A percentile compares a stretch with the other conserved stretches of the same genome.
These are phyloP conservation scores for Tenthredo notha DNA, from an alignment of 2,888 invertebrate species.

Conservation along the genomic window DNA sequence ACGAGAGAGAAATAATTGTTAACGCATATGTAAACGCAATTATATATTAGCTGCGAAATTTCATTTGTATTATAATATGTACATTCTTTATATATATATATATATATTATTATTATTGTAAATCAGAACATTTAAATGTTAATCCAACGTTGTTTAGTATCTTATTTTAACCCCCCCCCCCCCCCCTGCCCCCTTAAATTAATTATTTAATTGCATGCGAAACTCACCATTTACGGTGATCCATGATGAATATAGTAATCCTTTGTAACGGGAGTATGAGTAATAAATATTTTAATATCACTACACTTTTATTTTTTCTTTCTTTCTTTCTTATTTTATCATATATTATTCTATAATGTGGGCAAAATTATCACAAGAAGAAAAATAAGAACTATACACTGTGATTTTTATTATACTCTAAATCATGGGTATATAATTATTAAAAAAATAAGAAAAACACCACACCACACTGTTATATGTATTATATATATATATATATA, in stretches of 20 bases:
- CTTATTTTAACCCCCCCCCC: background rate
- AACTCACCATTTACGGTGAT: background rate
- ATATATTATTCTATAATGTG: too few species aligned
- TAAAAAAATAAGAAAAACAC: background rate
- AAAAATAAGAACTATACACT: background rate
- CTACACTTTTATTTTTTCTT: background rate
- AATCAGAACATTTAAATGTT: slow-evolving; percentile 69
- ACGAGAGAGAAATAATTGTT: background rate
- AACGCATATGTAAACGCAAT: background rate
- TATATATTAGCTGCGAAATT: slow-evolving; percentile 7
- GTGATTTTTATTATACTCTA: background rate
- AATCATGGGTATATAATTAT: background rate
- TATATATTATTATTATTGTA: slow-evolving; percentile 61
- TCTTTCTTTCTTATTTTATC: background rate
- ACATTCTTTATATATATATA: slow-evolving; percentile 66
- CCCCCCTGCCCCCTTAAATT: too few species aligned
- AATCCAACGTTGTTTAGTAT: slow-evolving; percentile 36
- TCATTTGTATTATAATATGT: slow-evolving; percentile 67
- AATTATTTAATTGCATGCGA: background rate
- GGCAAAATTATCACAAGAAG: background rate
- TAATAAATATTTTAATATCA: background rate
- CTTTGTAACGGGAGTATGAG: background rate
- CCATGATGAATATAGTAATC: background rate
- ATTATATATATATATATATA: background rate
- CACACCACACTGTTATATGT: background rate